phyloP scores from a whole-genome alignment of 2,797 vertebrate genomes.

The Odontamblyopus lacepedii region DNA sequence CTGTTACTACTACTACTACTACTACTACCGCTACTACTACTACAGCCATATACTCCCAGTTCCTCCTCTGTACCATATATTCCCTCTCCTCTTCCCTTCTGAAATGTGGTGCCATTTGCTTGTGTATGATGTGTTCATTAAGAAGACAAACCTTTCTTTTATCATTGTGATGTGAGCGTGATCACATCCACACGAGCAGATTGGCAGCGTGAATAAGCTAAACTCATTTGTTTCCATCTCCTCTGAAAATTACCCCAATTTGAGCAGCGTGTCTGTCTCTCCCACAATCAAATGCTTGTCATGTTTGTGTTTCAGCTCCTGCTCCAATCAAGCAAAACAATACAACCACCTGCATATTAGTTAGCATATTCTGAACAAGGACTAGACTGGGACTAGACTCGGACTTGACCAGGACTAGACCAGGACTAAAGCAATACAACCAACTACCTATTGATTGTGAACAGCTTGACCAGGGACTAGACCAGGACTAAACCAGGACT shows the following conservation, averaged over 20 bases:
- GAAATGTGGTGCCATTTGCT: conserved; percentile 7
- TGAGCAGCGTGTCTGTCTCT: conserved; percentile 23
- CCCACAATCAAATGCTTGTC: conserved; percentile 14
- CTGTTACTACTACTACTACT: not conserved
- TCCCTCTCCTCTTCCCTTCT: not conserved
- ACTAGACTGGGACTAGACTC: not conserved
- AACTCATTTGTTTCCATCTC: conserved; percentile 49
- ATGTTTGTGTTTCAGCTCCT: conserved; percentile 15
- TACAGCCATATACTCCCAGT: not conserved
- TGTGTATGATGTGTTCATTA: conserved; percentile 38
- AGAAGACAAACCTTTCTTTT: conserved; percentile 19
- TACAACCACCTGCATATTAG: not conserved
- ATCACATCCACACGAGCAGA: conserved; percentile 9
- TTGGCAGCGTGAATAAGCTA: conserved; percentile 10
- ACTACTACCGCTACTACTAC: not conserved
- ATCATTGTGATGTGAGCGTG: conserved; percentile 20
- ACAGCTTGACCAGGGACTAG: too few species aligned
- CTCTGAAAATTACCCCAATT: conserved; percentile 40
- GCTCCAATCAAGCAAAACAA: conserved; percentile 5
- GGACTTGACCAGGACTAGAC: not conserved
- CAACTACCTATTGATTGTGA: too few species aligned
- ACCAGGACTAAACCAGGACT: too few species aligned
- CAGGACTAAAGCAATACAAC: too few species aligned
- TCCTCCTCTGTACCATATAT: not conserved
- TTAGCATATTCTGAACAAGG: not conserved